phyloP scores from a whole-genome alignment of 2,888 invertebrate genomes.

The Trichopoda pennipes region DNA sequence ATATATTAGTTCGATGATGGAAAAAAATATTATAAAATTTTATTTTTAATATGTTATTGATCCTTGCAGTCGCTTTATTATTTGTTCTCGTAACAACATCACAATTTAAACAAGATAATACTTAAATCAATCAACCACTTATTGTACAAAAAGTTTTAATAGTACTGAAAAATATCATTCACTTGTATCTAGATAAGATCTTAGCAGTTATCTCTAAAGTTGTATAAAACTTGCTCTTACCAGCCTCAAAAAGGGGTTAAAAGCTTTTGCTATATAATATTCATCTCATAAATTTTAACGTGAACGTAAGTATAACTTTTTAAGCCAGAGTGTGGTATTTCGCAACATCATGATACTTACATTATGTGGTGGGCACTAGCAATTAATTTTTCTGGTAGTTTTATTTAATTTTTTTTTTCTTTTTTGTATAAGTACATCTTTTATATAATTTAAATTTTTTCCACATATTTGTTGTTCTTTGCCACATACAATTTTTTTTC shows the following conservation, averaged over 20 bases:
- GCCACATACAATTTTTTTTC: slow-evolving; percentile 28
- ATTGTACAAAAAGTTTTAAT: no score
- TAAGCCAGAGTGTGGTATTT: slow-evolving; percentile 53
- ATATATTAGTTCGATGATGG: no score
- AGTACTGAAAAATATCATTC: no score
- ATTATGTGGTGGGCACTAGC: slow-evolving; percentile 61
- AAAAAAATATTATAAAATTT: no score
- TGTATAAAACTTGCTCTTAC: background rate
- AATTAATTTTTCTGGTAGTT: slow-evolving; percentile 53
- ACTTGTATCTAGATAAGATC: no score
- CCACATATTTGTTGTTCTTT: slow-evolving; percentile 22
- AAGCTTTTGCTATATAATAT: slow-evolving; percentile 10
- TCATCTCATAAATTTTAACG: slow-evolving; percentile 31
- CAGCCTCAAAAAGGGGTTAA: background rate
- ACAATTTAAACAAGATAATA: no score
- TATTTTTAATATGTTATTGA: no score
- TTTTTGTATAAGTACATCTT: slow-evolving; percentile 3
- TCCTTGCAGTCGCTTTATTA: no score
- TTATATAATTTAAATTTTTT: slow-evolving; percentile 12
- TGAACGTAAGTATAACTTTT: slow-evolving; percentile 35
- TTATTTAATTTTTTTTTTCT: slow-evolving; percentile 31
- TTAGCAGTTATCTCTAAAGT: no score
- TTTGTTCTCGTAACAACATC: no score
- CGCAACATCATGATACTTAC: slow-evolving; percentile 58
- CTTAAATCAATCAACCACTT: no score